phyloP scores from a whole-genome alignment of 2,888 invertebrate species.

The Xestia xanthographa region DNA sequence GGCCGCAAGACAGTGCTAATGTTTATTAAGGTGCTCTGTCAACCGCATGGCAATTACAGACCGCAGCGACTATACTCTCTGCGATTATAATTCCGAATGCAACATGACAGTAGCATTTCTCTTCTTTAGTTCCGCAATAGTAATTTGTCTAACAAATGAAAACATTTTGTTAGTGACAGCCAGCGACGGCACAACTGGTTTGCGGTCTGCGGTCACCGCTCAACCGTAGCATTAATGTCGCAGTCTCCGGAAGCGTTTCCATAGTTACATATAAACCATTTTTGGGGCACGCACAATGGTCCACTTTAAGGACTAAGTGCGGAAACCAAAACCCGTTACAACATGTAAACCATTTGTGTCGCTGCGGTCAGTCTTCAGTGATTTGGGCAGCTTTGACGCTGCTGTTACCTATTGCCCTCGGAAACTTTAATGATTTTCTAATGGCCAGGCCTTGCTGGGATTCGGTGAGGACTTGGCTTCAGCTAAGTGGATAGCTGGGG shows the following conservation, averaged over 20 bases:
- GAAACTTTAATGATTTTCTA: not conserved
- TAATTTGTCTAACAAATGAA: not conserved
- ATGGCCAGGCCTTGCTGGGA: constrained; percentile 63
- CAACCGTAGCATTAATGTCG: not conserved
- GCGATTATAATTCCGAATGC: not conserved
- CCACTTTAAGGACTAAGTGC: too few species aligned
- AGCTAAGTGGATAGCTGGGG: constrained; percentile 60
- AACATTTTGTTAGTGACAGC: not conserved
- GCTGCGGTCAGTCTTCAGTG: not conserved
- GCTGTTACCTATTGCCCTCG: not conserved
- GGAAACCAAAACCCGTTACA: too few species aligned
- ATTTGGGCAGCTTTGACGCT: not conserved
- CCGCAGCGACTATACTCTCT: not conserved
- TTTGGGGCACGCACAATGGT: too few species aligned
- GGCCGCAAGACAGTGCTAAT: too few species aligned
- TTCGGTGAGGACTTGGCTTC: constrained; percentile 43
- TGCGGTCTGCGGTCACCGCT: not conserved
- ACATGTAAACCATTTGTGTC: not conserved
- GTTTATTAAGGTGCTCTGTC: not conserved
- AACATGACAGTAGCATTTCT: not conserved
- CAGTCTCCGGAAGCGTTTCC: not conserved
- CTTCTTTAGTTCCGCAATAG: not conserved
- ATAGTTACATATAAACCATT: too few species aligned
- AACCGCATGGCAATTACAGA: not conserved
- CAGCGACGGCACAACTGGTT: not conserved